Conservation (phyloP, 2,113 vertebrate species). For the Microtus ochrogaster region DNA sequence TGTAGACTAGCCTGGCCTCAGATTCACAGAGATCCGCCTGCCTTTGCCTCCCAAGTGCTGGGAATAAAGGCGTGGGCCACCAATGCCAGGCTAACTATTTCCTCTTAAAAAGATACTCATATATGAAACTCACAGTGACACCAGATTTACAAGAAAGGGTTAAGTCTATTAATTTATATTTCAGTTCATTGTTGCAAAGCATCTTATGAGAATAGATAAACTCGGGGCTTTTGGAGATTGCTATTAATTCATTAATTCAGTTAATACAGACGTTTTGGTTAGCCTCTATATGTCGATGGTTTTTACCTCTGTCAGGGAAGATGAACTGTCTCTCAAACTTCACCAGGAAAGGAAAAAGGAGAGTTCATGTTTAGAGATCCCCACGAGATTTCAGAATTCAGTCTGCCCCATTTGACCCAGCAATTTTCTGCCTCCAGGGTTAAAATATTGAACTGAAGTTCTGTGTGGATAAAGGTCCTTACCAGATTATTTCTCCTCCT, state of each 20-base stretch:
- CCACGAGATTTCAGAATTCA: constrained; percentile 5
- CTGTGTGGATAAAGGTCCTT: background rate
- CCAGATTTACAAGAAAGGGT: constrained; percentile 1
- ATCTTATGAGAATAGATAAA: background rate
- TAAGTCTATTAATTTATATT: background rate
- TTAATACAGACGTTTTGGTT: constrained; percentile 34
- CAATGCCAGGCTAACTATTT: background rate
- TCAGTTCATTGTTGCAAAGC: background rate
- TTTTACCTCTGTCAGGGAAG: constrained; percentile 30
- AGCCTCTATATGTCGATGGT: constrained; percentile 4
- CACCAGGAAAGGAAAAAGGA: background rate
- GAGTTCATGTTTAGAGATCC: constrained; percentile 2
- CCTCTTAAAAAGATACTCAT: constrained; percentile 5
- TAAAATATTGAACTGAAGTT: constrained; percentile 33
- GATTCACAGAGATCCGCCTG: background rate
- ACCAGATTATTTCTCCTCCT: background rate
- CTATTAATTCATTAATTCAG: constrained; percentile 40
- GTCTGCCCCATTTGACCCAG: background rate
- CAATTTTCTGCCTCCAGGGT: background rate
- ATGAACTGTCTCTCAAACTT: constrained; percentile 36
- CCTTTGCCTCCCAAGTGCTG: background rate
- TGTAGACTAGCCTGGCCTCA: background rate
- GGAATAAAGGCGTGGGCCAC: background rate
- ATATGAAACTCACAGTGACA: background rate
- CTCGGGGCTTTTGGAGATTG: background rate